Evolutionary conservation across 2,797 vertebrate species (phyloP).

Genomic region (Emys orbicularis): DNA sequence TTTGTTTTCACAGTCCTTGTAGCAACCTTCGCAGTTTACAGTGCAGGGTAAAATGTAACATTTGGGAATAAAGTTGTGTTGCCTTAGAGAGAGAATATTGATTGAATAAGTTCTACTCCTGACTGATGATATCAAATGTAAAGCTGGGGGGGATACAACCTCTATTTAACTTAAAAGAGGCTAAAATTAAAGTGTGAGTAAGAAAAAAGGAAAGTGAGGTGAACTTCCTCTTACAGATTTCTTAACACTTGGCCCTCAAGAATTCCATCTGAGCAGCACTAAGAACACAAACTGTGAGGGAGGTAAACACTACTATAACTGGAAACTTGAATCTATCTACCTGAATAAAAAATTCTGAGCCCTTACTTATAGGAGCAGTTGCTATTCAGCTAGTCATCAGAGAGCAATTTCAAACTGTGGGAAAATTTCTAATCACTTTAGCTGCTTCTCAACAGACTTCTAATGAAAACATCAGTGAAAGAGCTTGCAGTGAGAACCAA

Average conservation of each 20-base stretch:
- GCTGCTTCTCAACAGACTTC: not conserved
- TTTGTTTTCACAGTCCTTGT: constrained; percentile 10
- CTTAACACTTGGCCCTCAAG: not conserved
- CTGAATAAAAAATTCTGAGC: not conserved
- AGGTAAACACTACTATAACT: not conserved
- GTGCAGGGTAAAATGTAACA: not conserved
- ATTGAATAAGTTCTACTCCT: not conserved
- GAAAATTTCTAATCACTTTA: not conserved
- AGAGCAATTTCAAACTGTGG: not conserved
- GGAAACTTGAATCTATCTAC: not conserved
- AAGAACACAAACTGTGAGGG: not conserved
- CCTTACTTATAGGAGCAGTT: not conserved
- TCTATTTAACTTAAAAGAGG: not conserved
- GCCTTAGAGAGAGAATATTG: not conserved
- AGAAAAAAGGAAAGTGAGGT: not conserved
- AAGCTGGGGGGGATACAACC: not conserved
- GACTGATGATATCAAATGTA: not conserved
- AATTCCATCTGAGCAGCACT: not conserved
- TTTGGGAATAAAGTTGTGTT: not conserved
- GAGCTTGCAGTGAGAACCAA: not conserved
- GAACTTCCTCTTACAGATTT: not conserved
- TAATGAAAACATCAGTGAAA: not conserved
- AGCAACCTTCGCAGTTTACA: not conserved
- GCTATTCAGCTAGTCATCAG: not conserved
- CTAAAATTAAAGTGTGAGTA: not conserved